Percentiles rank a stretch among this genome's conserved stretches.
Conservation (phyloP, 1,140 invertebrate species). For the Habropoda laboriosa region DNA sequence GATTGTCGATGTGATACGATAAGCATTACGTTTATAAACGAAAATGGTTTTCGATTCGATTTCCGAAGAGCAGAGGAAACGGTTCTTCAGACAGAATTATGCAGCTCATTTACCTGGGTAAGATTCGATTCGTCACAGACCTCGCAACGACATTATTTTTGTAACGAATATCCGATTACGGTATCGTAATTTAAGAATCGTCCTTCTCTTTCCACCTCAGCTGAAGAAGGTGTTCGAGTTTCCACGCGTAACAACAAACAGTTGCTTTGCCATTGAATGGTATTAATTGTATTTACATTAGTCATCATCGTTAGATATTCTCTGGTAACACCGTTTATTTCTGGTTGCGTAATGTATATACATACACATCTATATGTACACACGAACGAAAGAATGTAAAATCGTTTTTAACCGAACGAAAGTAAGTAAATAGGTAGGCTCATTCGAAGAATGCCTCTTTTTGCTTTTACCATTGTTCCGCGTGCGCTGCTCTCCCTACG, state of each 20-base stretch:
- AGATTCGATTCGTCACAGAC: slow-evolving; percentile 9
- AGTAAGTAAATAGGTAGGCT: too few relatives aligned
- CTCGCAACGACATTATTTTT: neutral
- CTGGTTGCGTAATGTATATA: slow-evolving; percentile 45
- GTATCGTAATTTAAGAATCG: neutral
- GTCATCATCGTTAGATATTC: slow-evolving; percentile 32
- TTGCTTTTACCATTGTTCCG: too few relatives aligned
- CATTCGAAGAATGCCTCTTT: too few relatives aligned
- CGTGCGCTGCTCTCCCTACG: too few relatives aligned
- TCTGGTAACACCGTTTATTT: slow-evolving; percentile 12
- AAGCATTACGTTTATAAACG: neutral
- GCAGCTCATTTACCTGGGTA: slow-evolving; percentile 79
- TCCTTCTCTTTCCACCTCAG: neutral
- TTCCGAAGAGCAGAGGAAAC: slow-evolving; percentile 71
- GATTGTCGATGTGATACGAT: neutral
- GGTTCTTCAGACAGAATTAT: slow-evolving; percentile 76
- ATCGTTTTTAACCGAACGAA: too few relatives aligned
- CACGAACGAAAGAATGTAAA: too few relatives aligned
- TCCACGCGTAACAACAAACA: neutral
- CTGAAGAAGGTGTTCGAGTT: neutral
- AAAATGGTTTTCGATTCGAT: slow-evolving; percentile 78
- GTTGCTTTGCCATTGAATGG: neutral
- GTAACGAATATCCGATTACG: neutral
- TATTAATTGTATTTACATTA: slow-evolving; percentile 57
- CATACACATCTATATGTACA: too few relatives aligned